Base-by-base conservation (phyloP, 2,113 vertebrate species). In the Misgurnus mizolepis region DNA sequence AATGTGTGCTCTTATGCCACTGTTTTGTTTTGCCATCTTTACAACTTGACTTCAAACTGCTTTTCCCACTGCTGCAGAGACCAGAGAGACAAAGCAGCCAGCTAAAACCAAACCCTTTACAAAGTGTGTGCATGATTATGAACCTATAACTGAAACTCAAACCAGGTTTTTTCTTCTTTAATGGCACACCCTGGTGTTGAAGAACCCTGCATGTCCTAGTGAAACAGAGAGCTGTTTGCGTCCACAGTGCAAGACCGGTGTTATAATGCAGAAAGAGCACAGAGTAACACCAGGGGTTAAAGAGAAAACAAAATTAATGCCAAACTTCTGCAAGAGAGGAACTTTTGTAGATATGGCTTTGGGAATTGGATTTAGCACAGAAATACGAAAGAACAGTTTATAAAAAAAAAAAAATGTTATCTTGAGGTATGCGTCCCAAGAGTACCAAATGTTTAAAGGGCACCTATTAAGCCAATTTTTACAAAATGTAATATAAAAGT, bases 171-270 rank as follows among this genome's bases (percentile, higher is more conserved):
- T n/a, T 7, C 55, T 56, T n/a, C 49, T 50, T 50, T 50, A 50
- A 50, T 50, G 49, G 49, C 49, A 50, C 7, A 50, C 49, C 3
- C 10, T 50, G 5, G 15, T n/a, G 6, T 56, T n/a, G 17, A 6
- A 56, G 55, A 4, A 56, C 15, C 5, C 55, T 3, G 17, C 1
- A 15, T 4, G 17, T 17, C 55, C 17, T 56, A 2, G 4, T 56
- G 55, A 89, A 83, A 88, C 43, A 73, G 85, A 86, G 84, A 87
- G 40, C 80, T 73, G 66, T 71, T 75, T 58, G 7, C 69, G 40
- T 67, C 15, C 53, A 43, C 27, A 49, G 53, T 80, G 77, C 76
- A 71, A 84, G 65, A 81, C 27, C 88, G 83, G 85, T 87, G 78
- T 68, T 76, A 81, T 78, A 75, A 85, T 84, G 79, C 76, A 88